phyloP scores from a whole-genome alignment of 92 coral and sea anemone genomes.

The Muricea muricata region DNA sequence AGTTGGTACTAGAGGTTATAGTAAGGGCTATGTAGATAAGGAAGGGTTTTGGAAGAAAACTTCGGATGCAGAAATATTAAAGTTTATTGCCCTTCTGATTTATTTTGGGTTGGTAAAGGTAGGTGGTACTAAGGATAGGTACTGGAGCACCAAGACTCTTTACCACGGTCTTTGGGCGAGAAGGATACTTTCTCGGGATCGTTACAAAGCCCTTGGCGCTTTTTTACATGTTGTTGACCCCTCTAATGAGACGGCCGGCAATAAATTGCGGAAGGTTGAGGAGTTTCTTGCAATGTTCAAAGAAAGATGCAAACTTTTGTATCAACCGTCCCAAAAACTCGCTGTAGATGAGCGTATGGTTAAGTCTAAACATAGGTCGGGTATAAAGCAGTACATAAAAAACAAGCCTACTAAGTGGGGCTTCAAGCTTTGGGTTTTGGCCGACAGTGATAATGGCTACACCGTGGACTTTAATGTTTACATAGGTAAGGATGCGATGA shows the following conservation, averaged over 20 bases:
- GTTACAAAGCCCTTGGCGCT: conserved; percentile 73
- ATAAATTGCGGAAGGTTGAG: conserved; percentile 66
- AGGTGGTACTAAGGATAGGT: conserved; percentile 13
- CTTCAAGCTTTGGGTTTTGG: conserved; percentile 63
- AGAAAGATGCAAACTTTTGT: conserved; percentile 47
- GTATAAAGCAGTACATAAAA: conserved; percentile 48
- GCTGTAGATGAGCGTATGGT: conserved; percentile 77
- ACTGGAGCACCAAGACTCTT: conserved; percentile 74
- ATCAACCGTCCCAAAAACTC: conserved; percentile 66
- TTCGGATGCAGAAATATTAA: conserved; percentile 57
- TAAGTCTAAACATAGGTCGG: conserved; percentile 69
- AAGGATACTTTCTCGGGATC: conserved; percentile 47
- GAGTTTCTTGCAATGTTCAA: conserved; percentile 71
- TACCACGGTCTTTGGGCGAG: conserved; percentile 74
- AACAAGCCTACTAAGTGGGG: too few relatives aligned
- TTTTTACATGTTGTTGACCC: too few relatives aligned
- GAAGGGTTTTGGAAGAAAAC: conserved; percentile 71
- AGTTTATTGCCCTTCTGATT: conserved; percentile 60
- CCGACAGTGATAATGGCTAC: conserved; percentile 68
- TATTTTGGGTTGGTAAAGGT: conserved; percentile 70
- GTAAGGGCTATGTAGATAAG: conserved; percentile 60
- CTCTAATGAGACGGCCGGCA: conserved; percentile 36
- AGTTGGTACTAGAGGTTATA: conserved; percentile 31
- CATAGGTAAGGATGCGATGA: neutral
- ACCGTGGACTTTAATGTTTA: too few relatives aligned